Conservation (phyloP, 2,113 vertebrate genomes). For the Guaruba guarouba region DNA sequence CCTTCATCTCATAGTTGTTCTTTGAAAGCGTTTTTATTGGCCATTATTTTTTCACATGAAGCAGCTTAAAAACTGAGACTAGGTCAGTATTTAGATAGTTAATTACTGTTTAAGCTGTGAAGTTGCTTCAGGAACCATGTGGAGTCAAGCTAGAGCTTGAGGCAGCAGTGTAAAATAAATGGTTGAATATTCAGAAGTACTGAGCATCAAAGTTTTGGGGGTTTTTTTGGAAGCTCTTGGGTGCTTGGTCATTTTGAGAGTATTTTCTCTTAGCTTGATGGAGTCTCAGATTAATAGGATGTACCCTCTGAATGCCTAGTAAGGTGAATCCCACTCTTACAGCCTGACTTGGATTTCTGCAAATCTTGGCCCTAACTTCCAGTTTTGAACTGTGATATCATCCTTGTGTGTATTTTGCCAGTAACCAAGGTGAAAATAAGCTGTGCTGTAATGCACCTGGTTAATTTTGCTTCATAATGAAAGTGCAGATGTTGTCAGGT, state of each 20-base stretch:
- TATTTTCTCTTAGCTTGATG: not conserved
- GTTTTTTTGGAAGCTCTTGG: not conserved
- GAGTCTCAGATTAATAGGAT: not conserved
- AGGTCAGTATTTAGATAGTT: not conserved
- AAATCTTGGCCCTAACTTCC: not conserved
- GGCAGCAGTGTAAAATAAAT: not conserved
- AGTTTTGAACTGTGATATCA: not conserved
- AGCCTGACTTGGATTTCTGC: not conserved
- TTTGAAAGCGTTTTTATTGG: not conserved
- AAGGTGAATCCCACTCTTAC: not conserved
- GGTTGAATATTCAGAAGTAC: not conserved
- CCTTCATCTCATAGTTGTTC: not conserved
- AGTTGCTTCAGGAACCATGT: not conserved
- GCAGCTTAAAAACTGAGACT: not conserved
- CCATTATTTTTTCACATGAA: not conserved
- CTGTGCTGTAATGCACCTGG: not conserved
- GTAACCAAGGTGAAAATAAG: not conserved
- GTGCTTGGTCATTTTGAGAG: not conserved
- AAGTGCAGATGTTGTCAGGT: not conserved
- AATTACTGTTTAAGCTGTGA: not conserved
- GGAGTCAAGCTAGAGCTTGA: not conserved
- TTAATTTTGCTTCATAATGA: not conserved
- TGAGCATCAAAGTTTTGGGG: fast-evolving
- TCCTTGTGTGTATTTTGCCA: not conserved
- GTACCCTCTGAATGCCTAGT: not conserved